These are phyloP conservation scores for Acronicta psi DNA, from an alignment of 2,888 invertebrate species.

Conservation along the genomic window DNA sequence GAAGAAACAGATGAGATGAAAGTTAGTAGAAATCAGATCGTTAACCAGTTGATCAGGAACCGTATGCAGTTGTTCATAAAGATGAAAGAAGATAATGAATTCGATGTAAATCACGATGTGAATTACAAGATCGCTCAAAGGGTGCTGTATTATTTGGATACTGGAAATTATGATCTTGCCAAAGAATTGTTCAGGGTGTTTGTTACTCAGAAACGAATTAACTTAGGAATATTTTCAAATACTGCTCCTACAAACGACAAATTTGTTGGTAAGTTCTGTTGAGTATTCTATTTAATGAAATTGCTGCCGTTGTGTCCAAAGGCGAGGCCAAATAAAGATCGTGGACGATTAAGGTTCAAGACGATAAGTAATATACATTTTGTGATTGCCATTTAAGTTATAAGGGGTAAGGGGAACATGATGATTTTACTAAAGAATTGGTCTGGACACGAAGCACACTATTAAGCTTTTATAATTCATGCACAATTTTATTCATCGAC, in stretches of 20 bases:
- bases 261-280: slow-evolving; percentile 37
- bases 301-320: not conserved
- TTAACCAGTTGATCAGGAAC: slow-evolving; percentile 78
- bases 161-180: slow-evolving; percentile 71
- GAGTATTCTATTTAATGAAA: not conserved
- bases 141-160: slow-evolving; percentile 70
- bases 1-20: slow-evolving; percentile 54
- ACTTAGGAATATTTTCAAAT: slow-evolving; percentile 14
- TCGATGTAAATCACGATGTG: slow-evolving; percentile 61
- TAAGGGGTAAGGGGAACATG: no score
- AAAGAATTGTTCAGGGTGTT: slow-evolving; percentile 76
- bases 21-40: slow-evolving; percentile 72
- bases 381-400: no score
- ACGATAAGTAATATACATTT: no score
- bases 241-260: slow-evolving; percentile 5
- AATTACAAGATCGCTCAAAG: slow-evolving; percentile 74
- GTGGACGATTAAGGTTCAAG: no score
- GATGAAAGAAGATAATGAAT: slow-evolving; percentile 63
- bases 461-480: no score
- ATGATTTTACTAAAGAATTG: no score
- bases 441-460: no score
- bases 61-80: slow-evolving; percentile 70
- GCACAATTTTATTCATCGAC: no score
- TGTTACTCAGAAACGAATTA: slow-evolving; percentile 51
- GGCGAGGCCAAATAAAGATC: not conserved